Percentiles rank a stretch among this genome's conserved stretches.
Conservation (phyloP, 2,113 vertebrate genomes). For the Orientallactaga bullata region DNA sequence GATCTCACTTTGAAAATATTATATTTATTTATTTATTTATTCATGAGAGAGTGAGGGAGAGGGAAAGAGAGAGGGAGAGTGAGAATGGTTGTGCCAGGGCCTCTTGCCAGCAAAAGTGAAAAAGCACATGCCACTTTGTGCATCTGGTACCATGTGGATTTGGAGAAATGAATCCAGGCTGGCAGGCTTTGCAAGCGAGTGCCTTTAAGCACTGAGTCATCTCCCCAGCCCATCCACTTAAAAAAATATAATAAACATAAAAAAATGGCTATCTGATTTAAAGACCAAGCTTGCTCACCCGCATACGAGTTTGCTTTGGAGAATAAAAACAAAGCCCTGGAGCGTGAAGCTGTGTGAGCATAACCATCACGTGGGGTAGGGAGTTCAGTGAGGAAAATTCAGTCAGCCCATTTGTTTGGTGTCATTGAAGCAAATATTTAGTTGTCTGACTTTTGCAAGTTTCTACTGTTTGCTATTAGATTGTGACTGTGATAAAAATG, state of each 20-base stretch:
- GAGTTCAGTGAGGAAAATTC: conserved; percentile 19
- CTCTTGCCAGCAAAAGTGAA: no score
- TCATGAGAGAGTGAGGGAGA: no score
- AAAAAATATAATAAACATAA: not conserved
- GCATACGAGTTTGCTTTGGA: conserved; percentile 16
- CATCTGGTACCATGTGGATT: no score
- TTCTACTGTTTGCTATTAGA: conserved; percentile 36
- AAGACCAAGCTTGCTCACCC: not conserved
- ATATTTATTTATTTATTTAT: no score
- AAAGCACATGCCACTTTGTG: no score
- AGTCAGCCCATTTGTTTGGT: not conserved
- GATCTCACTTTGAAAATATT: not conserved
- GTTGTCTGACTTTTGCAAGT: conserved; percentile 49
- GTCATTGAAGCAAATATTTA: not conserved
- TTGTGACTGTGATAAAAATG: conserved; percentile 48
- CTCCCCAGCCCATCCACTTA: not conserved
- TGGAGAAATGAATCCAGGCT: no score
- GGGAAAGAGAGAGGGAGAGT: no score
- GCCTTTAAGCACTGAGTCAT: no score
- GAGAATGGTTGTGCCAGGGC: no score
- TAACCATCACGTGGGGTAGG: not conserved
- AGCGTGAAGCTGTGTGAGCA: not conserved
- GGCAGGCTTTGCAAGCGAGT: no score
- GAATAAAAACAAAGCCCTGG: conserved; percentile 17
- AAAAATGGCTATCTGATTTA: conserved; percentile 16